Evolutionary conservation across 2,888 invertebrate genomes (phyloP).

Genomic region (Hartigia nigra): DNA sequence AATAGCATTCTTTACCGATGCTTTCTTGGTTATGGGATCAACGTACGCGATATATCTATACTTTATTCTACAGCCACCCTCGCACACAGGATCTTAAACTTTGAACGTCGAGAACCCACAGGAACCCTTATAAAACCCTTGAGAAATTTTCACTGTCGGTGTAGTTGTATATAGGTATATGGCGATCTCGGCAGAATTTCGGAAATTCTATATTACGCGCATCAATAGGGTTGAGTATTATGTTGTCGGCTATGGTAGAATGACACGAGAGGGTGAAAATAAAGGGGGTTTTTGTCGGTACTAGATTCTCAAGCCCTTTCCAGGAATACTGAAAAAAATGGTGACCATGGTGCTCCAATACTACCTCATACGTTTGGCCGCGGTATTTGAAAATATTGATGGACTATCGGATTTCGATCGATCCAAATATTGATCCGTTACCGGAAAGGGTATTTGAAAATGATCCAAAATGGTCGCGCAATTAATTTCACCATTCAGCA

Average conservation of each 20-base stretch:
- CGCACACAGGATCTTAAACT: background rate
- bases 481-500: background rate
- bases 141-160: conserved; percentile 8
- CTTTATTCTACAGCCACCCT: background rate
- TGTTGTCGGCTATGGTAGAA: conserved; percentile 31
- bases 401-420: conserved; percentile 36
- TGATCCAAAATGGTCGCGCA: background rate
- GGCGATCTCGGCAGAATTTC: conserved; percentile 48
- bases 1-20: conserved; percentile 34
- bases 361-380: background rate
- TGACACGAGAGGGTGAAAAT: conserved; percentile 42
- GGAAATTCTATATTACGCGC: conserved; percentile 49
- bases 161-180: conserved; percentile 26
- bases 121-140: conserved; percentile 43
- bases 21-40: conserved; percentile 12
- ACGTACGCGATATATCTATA: background rate
- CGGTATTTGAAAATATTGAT: conserved; percentile 56
- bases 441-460: background rate
- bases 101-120: conserved; percentile 32
- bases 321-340: background rate
- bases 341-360: background rate
- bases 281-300: conserved; percentile 37
- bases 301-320: conserved; percentile 1
- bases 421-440: conserved; percentile 48
- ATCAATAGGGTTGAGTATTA: conserved; percentile 36